Base-by-base conservation (phyloP, 2,113 vertebrate species). In the Scolopax mira region DNA sequence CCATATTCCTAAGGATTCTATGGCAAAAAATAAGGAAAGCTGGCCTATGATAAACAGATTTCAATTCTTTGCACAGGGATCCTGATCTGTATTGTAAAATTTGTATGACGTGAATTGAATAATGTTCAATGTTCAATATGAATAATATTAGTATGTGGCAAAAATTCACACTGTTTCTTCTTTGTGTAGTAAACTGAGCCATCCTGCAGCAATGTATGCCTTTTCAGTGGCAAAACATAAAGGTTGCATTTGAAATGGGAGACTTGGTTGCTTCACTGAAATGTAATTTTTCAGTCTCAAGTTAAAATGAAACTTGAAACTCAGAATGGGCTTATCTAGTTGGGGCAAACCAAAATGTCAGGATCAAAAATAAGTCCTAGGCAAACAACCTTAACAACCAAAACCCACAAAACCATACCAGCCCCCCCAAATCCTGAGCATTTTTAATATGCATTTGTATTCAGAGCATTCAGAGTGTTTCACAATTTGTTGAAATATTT, bases 281-380 rank as follows among this genome's bases (percentile, higher is more conserved):
- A 86, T 4, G 7, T 60, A 89, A 86, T 89, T 90, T 90, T 92
- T 94, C 91, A 81, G 93, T 92, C 55, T 92, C 65, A 72, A 87
- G 39, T 89, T 88, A 84, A 89, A 90, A 86, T 72, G 86, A 94
- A 96, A 84, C 27, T 44, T 52, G 84, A 96, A 75, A 86, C 88
- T 89, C 72, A 58, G 48, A 89, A 67, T 6, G 4, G 22, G 21
- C 23, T 64, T 90, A 41, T 88, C 24, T 48, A 69, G 57, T 16
- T 33, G 9, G 9, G 64, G 25, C 22, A 86, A 93, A 87, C 18
- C 1, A 12, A 86, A 67, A 67, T 3, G 5, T 18, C 3, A 2
- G 21, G 48, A 79, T 71, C 13, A 64, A 88, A 91, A 80, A 55
- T 9, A 70, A 90, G 6, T 66, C 41, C n/a, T 61, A 70, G n/a